A percentile compares a stretch with the other conserved stretches of the same genome.
phyloP scores from a whole-genome alignment of 1,140 invertebrate species.

The Aphis gossypii region DNA sequence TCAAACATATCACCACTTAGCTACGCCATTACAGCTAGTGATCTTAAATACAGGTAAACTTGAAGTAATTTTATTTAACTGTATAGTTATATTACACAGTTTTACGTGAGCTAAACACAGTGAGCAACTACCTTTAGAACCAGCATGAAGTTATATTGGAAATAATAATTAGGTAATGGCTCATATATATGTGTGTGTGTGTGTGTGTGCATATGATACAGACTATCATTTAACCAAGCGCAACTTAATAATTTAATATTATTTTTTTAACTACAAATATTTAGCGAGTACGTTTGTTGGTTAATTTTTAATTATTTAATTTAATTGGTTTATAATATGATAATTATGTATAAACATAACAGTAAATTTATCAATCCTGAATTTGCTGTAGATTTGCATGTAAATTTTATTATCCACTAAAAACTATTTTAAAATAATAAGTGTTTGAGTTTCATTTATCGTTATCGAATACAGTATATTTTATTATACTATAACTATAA shows the following conservation, averaged over 20 bases:
- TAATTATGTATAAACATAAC: neutral
- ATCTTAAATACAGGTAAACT: constrained; percentile 36
- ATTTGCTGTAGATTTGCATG: neutral
- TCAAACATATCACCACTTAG: constrained; percentile 47
- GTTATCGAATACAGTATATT: too few species aligned
- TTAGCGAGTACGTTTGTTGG: neutral
- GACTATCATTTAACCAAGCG: too few species aligned
- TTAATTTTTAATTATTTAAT: neutral
- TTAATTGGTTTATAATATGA: neutral
- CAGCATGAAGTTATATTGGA: too few species aligned
- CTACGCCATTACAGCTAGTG: constrained; percentile 21
- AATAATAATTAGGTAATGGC: neutral
- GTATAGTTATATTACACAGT: neutral
- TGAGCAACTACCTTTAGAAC: too few species aligned
- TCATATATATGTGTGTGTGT: neutral
- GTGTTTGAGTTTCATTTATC: too few species aligned
- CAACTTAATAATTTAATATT: too few species aligned
- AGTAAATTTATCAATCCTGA: neutral
- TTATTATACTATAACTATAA: too few species aligned
- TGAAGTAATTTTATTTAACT: neutral
- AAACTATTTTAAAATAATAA: too few species aligned
- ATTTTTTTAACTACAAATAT: too few species aligned
- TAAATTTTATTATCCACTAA: neutral
- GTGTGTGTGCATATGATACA: neutral
- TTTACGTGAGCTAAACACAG: neutral